Conservation (phyloP, 2,888 invertebrate genomes). For the Drosophila recens region DNA sequence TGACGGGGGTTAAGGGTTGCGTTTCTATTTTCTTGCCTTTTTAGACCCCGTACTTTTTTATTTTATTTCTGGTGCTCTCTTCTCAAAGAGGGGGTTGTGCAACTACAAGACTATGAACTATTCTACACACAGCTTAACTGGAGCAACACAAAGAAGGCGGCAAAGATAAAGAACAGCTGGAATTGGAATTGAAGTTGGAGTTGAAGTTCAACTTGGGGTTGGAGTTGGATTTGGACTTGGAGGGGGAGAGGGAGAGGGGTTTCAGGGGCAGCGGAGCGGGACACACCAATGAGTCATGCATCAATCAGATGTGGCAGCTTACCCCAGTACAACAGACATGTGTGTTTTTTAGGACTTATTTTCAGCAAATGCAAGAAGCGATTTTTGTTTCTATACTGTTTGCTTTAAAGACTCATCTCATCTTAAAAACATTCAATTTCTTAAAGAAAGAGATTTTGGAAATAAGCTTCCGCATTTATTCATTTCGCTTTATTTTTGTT, state of each 20-base stretch:
- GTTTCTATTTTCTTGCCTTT: constrained; percentile 17
- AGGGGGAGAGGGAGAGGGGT: neutral
- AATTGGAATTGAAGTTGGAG: neutral
- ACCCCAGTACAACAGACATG: neutral
- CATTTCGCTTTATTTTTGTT: too few relatives aligned
- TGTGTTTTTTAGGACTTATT: neutral
- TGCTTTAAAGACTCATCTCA: neutral
- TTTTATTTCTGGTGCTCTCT: neutral
- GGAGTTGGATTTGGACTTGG: neutral
- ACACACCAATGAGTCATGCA: constrained; percentile 45
- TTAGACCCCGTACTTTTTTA: too few relatives aligned
- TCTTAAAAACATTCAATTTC: neutral
- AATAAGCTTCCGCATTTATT: too few relatives aligned
- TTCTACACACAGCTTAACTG: constrained; percentile 35
- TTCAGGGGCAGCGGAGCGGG: constrained; percentile 9
- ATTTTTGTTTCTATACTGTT: neutral
- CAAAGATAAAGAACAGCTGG: constrained; percentile 56
- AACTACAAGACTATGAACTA: constrained; percentile 29
- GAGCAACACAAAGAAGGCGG: constrained; percentile 45
- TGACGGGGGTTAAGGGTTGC: constrained; percentile 38
- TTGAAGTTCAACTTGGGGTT: neutral
- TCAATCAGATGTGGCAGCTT: constrained; percentile 11
- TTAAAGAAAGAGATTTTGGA: neutral
- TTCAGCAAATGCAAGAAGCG: neutral
- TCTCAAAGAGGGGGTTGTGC: constrained; percentile 18